Evolutionary conservation across 2,113 vertebrate species (phyloP).

Genomic region (Petrocephalus zakoni): DNA sequence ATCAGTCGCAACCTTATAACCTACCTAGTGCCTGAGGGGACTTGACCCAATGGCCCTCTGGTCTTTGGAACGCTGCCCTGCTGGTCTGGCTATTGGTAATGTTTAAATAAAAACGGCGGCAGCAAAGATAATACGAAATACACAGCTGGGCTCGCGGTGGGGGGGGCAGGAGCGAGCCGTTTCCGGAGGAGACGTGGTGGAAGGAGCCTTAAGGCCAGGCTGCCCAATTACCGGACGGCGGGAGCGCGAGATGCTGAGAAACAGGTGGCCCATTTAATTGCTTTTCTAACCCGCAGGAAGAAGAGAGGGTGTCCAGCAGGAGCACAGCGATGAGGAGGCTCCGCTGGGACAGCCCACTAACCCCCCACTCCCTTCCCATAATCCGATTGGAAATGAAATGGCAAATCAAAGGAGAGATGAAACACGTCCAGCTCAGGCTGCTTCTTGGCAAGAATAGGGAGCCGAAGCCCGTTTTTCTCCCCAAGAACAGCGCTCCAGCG

Average conservation of each 20-base stretch:
- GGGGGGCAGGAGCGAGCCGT: not conserved
- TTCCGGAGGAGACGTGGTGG: slow-evolving; percentile 44
- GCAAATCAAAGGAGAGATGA: not conserved
- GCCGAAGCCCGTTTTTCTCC: not conserved
- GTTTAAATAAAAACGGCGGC: not conserved
- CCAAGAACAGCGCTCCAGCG: not conserved
- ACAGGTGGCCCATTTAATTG: slow-evolving; percentile 65
- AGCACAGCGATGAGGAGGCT: slow-evolving; percentile 37
- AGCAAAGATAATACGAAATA: not conserved
- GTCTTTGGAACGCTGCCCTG: not conserved
- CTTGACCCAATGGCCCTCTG: not conserved
- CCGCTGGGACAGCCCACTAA: slow-evolving; percentile 28
- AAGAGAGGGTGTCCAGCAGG: slow-evolving; percentile 32
- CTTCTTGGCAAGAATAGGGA: not conserved
- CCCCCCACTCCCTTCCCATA: slow-evolving; percentile 20
- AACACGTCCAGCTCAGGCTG: not conserved
- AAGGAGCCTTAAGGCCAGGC: slow-evolving; percentile 47
- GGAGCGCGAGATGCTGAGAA: slow-evolving; percentile 43
- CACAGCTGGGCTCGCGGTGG: not conserved
- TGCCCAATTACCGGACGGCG: slow-evolving; percentile 54
- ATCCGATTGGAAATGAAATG: not conserved
- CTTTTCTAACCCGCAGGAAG: slow-evolving; percentile 52
- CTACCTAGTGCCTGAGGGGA: not conserved
- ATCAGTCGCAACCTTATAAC: not conserved
- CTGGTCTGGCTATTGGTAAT: not conserved